Evolutionary conservation across 2,797 vertebrate genomes (phyloP), one percentile per base, ranked within the genome.

Genomic region (Clarias pachynema): DNA sequence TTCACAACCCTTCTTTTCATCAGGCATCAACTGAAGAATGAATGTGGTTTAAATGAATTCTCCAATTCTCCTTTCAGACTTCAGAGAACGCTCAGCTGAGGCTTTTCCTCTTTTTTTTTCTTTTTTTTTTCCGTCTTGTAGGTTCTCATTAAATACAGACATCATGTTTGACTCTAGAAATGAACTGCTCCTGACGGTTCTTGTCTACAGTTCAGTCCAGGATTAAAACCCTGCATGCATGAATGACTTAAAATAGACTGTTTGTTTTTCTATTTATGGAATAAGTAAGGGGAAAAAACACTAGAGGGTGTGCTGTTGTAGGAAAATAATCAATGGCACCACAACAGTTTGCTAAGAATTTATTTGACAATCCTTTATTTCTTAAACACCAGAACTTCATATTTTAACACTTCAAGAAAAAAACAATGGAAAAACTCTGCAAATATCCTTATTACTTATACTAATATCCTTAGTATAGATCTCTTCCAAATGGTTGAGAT

Each of bases 1-100:
- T 57, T 56, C 44, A 57, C 66, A 18, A 9, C 53, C 24, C 14
- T 49, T 77, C 31, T n/a, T 84, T 80, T 62, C 34, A 44, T 70
- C 31, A 59, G 16, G 16, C 53, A 8, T 79, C 53, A 72, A 53
- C 5, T 73, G 69, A 65, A 57, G 29, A 74, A 85, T 24, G 84
- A 56, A 40, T 73, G 56, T 18, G 31, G 16, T 34, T 4, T 34
- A 62, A 70, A 40, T 78, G 69, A 22, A 66, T 56, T 69, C 20
- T 85, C 34, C 9, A n/a, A 18, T 44, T 29, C 69, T 60, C 24
- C 22, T 40, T 44, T 24, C 63, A 5, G 77, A 60, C 5, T 73
- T 63, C 53, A 14, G 12, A 18, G 16, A 26, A 16, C 1, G 3
- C 26, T 5, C 29, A 34, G n/a, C 26, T 0, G 29, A 59, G 56